Evolutionary conservation across 2,888 invertebrate genomes (phyloP).

Genomic region (Mactromeris polynyma): DNA sequence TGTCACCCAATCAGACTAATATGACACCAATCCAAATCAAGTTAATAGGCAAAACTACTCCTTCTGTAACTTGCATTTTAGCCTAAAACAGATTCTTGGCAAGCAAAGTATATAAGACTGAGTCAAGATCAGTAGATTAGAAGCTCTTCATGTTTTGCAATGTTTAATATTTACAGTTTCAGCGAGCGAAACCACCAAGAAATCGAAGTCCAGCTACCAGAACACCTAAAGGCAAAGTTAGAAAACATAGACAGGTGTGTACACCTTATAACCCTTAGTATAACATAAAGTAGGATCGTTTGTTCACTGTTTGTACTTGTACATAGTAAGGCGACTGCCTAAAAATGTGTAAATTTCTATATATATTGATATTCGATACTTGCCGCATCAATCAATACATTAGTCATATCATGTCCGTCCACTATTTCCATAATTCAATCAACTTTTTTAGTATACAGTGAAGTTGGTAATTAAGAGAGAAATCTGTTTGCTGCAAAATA

Average conservation of each 20-base stretch:
- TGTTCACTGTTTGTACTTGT: too few species aligned
- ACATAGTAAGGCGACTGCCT: background rate
- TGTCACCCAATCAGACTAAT: too few species aligned
- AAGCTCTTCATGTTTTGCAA: background rate
- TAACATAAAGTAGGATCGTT: background rate
- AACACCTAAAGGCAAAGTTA: constrained; percentile 63
- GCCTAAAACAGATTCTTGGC: too few species aligned
- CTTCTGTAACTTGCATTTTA: too few species aligned
- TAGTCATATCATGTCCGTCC: background rate
- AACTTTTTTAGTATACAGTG: background rate
- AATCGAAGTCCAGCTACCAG: constrained; percentile 79
- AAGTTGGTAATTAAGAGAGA: background rate
- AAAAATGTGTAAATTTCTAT: background rate
- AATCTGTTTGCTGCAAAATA: too few species aligned
- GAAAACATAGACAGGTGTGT: constrained; percentile 64
- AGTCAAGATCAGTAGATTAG: too few species aligned
- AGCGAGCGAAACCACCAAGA: constrained; percentile 82
- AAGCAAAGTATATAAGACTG: too few species aligned
- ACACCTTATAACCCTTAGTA: background rate
- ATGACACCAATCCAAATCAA: too few species aligned
- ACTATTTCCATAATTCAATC: background rate
- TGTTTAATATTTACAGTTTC: constrained; percentile 75
- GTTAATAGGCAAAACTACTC: too few species aligned
- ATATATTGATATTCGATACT: background rate
- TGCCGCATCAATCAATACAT: background rate